These are phyloP conservation scores for Huso huso DNA, from an alignment of 2,797 vertebrate species.

Conservation along the genomic window DNA sequence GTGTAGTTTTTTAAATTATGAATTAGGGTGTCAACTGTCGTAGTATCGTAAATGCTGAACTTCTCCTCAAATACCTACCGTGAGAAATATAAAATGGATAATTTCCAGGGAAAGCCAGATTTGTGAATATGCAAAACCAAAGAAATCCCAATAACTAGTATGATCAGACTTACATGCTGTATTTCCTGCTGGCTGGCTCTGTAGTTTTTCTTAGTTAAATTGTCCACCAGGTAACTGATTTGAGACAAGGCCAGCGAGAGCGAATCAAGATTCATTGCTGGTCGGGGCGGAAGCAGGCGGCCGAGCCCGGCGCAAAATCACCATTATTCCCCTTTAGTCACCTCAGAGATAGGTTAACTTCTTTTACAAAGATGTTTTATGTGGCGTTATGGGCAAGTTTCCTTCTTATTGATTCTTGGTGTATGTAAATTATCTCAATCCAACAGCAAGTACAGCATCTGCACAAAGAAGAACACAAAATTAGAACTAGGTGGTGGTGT, in stretches of 20 bases:
- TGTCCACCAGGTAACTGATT: conserved; percentile 99
- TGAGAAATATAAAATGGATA: no score
- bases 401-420: conserved; percentile 64
- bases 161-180: conserved; percentile 85
- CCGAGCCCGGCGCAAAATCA: conserved; percentile 99
- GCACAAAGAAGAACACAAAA: conserved; percentile 27
- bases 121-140: no score
- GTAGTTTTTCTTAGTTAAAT: conserved; percentile 99
- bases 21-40: no score
- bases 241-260: conserved; percentile 99
- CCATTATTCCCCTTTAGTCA: conserved; percentile 99
- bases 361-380: conserved; percentile 70
- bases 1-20: no score
- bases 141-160: no score
- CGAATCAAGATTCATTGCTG: conserved; percentile 99
- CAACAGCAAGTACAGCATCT: conserved; percentile 87
- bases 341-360: conserved; percentile 93
- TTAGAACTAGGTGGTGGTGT: not conserved
- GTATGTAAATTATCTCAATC: conserved; percentile 54
- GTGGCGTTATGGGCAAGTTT: conserved; percentile 47
- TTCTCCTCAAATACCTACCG: no score
- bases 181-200: conserved; percentile 99
- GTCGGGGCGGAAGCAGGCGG: conserved; percentile 99
- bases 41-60: no score
- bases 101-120: no score